Percentiles rank a stretch among this genome's conserved stretches.
Evolutionary conservation across 2,888 invertebrate genomes (phyloP).

Genomic region (Troides aeacus): DNA sequence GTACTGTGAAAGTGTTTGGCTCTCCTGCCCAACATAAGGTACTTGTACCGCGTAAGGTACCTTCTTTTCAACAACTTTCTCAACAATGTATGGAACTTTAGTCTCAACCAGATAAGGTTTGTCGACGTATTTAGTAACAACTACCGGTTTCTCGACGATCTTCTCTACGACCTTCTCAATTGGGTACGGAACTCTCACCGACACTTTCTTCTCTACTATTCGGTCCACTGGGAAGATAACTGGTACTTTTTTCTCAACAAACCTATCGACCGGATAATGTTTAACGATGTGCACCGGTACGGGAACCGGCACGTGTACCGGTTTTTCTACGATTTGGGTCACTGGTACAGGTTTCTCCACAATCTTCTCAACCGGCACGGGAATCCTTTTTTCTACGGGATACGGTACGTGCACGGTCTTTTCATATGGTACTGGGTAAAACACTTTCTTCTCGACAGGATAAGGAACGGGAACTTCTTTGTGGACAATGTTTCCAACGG

Average conservation of each 20-base stretch:
- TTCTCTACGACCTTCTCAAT: slow-evolving; percentile 73
- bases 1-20: slow-evolving; percentile 28
- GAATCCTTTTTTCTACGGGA: slow-evolving; percentile 65
- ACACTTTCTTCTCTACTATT: slow-evolving; percentile 72
- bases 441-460: slow-evolving; percentile 73
- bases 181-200: slow-evolving; percentile 66
- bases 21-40: slow-evolving; percentile 53
- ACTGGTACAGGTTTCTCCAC: slow-evolving; percentile 74
- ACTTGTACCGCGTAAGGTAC: slow-evolving; percentile 79
- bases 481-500: slow-evolving; percentile 62
- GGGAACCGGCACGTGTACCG: slow-evolving; percentile 64
- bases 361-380: slow-evolving; percentile 71
- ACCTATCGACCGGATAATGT: slow-evolving; percentile 75
- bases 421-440: slow-evolving; percentile 69
- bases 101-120: slow-evolving; percentile 75
- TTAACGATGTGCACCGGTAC: slow-evolving; percentile 64
- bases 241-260: slow-evolving; percentile 73
- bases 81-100: slow-evolving; percentile 67
- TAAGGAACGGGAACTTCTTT: slow-evolving; percentile 73
- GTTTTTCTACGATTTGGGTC: slow-evolving; percentile 68
- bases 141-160: slow-evolving; percentile 81
- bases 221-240: slow-evolving; percentile 69
- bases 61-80: slow-evolving; percentile 74
- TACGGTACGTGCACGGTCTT: slow-evolving; percentile 72
- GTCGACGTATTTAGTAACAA: slow-evolving; percentile 66